These are phyloP conservation scores for Andrena bicolor DNA, from an alignment of 2,888 invertebrate genomes.

Conservation along the genomic window DNA sequence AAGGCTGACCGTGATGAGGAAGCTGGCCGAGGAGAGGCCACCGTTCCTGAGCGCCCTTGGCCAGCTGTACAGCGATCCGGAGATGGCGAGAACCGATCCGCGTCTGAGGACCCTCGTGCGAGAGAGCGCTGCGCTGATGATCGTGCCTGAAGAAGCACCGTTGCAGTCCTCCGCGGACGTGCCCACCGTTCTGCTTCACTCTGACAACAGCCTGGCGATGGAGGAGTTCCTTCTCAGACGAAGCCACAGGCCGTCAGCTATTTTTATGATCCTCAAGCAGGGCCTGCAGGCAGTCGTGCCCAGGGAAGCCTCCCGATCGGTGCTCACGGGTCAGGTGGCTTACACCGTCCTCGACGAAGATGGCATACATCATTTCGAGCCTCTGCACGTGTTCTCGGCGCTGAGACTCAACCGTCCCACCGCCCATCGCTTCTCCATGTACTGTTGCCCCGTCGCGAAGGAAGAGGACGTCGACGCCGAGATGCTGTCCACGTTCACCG, in stretches of 20 bases:
- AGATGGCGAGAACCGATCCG: constrained; percentile 89
- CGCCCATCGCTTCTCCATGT: constrained; percentile 89
- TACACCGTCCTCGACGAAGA: constrained; percentile 92
- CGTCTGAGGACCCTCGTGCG: constrained; percentile 89
- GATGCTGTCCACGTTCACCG: constrained; percentile 76
- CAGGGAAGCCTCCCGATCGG: constrained; percentile 90
- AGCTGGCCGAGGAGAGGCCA: constrained; percentile 89
- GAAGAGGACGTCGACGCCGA: constrained; percentile 85
- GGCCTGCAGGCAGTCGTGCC: constrained; percentile 92
- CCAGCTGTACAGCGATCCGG: constrained; percentile 89
- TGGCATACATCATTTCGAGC: constrained; percentile 91
- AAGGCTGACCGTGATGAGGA: constrained; percentile 90
- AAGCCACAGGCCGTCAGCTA: constrained; percentile 87
- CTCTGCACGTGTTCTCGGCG: constrained; percentile 90
- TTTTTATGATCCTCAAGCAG: constrained; percentile 90
- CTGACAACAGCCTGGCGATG: constrained; percentile 91
- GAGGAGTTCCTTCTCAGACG: constrained; percentile 90
- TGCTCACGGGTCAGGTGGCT: constrained; percentile 90
- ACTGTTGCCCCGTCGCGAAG: constrained; percentile 87
- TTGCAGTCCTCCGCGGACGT: constrained; percentile 89
- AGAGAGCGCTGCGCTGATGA: constrained; percentile 90
- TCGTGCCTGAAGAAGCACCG: constrained; percentile 88
- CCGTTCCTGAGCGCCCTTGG: constrained; percentile 88
- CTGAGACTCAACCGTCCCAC: constrained; percentile 89
- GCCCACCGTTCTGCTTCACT: constrained; percentile 89